Evolutionary conservation across 1,140 invertebrate genomes (phyloP), one percentile per base, ranked within the genome.

Genomic region (Zaprionus kolodkinae): DNA sequence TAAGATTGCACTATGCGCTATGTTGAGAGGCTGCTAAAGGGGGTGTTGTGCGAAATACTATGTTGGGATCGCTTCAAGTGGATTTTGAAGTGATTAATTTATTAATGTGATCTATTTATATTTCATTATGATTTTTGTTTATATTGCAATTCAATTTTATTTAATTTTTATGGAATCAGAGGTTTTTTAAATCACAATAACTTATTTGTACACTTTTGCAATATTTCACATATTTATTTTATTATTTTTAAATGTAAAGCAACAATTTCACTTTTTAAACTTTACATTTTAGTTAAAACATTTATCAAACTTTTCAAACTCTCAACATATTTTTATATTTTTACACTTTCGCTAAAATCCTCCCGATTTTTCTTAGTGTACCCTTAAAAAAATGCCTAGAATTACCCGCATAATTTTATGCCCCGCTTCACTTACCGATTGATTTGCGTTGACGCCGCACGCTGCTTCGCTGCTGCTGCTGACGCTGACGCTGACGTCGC

Each of bases 381-480:
- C 21, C 21, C 21, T 21, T 21, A 21, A 21, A 21, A 21, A 17
- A 63, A 63, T 33, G 27, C 36, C 27, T 6, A 35, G 2, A 62
- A 62, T 12, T 55, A n/a, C 27, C 27, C 11, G 6, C n/a, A 4
- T 40, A 35, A 35, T 3, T 52, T 15, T 12, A n/a, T 55, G 1
- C 9, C 54, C 54, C 0, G 27, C 27, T 36, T 3, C 38, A 82
- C 85, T 89, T 76, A 89, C 85, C 86, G 85, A 56, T 84, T 90
- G 40, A 65, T 64, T 13, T 79, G 67, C 55, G 67, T 54, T 12
- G 85, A 43, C 48, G 81, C 81, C 55, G 89, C 56, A 56, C 85
- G 72, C 45, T 89, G 72, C 54, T 89, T 89, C 7, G 85, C 75
- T 60, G 67, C 1, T 30, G 67, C 1, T 30, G 27, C 27, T 6